Conservation (phyloP, 2,888 invertebrate genomes). For the Cataglyphis cursor region DNA sequence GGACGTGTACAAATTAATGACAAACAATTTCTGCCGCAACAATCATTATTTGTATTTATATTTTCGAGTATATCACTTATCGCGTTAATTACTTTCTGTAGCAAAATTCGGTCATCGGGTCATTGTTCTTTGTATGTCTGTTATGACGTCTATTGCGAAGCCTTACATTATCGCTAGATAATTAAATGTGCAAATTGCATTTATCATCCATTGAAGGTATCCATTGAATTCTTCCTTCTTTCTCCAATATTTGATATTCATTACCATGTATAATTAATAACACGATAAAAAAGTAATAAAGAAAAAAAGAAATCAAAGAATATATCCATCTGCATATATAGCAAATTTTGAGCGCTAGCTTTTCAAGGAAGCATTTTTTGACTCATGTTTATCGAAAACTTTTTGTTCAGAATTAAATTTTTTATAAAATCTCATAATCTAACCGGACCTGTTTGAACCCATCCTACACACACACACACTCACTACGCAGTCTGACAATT, state of each 20-base stretch:
- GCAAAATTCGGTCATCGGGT: background rate
- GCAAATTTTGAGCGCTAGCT: too few relatives aligned
- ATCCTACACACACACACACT: background rate
- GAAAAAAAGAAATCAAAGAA: background rate
- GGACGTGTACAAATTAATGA: background rate
- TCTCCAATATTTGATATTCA: background rate
- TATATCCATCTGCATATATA: background rate
- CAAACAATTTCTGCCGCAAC: background rate
- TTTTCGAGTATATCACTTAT: background rate
- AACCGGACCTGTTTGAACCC: too few relatives aligned
- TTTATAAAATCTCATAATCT: too few relatives aligned
- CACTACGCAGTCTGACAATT: background rate
- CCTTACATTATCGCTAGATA: background rate
- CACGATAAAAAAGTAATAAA: background rate
- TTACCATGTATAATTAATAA: background rate
- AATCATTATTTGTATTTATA: background rate
- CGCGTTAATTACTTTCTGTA: background rate
- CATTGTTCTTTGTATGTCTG: background rate
- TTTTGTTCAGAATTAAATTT: too few relatives aligned
- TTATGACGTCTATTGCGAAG: background rate
- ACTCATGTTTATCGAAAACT: too few relatives aligned
- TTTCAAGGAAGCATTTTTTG: too few relatives aligned
- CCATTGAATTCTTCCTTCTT: background rate
- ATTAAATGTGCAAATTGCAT: background rate
- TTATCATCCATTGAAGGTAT: background rate